phyloP scores from a whole-genome alignment of 2,888 invertebrate species.

The Archips xylosteana region DNA sequence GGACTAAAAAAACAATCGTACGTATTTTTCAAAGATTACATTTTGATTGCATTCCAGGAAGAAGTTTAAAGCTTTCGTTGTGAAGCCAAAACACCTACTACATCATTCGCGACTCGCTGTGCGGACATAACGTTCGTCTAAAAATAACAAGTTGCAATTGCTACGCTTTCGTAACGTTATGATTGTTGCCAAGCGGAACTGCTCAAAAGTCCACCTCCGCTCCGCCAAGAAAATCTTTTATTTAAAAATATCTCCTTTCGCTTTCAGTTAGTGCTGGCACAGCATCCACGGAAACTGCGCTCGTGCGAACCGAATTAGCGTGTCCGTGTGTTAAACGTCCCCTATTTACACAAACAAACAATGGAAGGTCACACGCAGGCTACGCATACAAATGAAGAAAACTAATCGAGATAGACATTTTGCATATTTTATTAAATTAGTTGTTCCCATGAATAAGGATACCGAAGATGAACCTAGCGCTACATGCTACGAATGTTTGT shows the following conservation, averaged over 20 bases:
- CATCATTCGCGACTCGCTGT: conserved; percentile 12
- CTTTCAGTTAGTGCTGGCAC: conserved; percentile 66
- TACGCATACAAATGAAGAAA: conserved; percentile 71
- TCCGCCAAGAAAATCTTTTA: conserved; percentile 58
- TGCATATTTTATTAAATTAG: conserved; percentile 12
- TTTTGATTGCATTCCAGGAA: conserved; percentile 4
- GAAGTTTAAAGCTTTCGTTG: conserved; percentile 1
- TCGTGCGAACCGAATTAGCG: conserved; percentile 76
- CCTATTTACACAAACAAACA: conserved; percentile 76
- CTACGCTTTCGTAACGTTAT: conserved; percentile 56
- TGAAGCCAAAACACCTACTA: conserved; percentile 2
- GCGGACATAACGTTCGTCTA: conserved; percentile 25
- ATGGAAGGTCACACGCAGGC: conserved; percentile 75
- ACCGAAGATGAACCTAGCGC: not conserved
- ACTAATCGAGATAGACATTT: conserved; percentile 35
- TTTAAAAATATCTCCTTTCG: conserved; percentile 68
- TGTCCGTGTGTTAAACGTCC: conserved; percentile 72
- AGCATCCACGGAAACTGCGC: conserved; percentile 66
- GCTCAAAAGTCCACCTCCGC: conserved; percentile 49
- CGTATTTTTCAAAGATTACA: not conserved
- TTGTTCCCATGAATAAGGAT: conserved; percentile 5
- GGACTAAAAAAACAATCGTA: not conserved
- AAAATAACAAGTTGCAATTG: conserved; percentile 43
- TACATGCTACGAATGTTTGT: not conserved
- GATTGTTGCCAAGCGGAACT: conserved; percentile 62